These are phyloP conservation scores for Drosophila putrida DNA, from an alignment of 2,888 invertebrate genomes.

Conservation along the genomic window DNA sequence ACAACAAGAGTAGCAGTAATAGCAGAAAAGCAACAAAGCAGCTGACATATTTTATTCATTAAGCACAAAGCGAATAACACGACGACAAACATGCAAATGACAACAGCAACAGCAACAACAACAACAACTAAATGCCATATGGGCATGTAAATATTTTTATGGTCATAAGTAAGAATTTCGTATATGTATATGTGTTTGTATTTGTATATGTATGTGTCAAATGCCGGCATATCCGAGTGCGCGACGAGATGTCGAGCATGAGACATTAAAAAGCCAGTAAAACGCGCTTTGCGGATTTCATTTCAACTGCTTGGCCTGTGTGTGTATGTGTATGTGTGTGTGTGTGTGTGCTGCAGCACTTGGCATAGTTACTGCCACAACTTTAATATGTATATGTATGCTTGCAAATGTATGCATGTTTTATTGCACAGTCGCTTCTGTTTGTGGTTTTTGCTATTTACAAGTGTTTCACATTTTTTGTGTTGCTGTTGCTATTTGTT, in stretches of 20 bases:
- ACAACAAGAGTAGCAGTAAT: conserved; percentile 27
- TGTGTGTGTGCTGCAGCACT: conserved; percentile 50
- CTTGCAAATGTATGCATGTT: conserved; percentile 76
- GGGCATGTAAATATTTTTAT: conserved; percentile 81
- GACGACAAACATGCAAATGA: conserved; percentile 75
- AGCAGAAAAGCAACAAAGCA: conserved; percentile 49
- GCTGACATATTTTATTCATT: conserved; percentile 82
- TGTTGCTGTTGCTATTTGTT: conserved; percentile 29
- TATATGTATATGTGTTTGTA: conserved; percentile 43
- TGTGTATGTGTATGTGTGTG: conserved; percentile 21
- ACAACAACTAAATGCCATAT: conserved; percentile 57
- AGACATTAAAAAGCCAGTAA: conserved; percentile 80
- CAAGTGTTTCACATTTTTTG: conserved; percentile 70
- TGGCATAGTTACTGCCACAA: conserved; percentile 66
- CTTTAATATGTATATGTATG: conserved; percentile 43
- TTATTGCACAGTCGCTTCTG: conserved; percentile 76
- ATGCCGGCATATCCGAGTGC: conserved; percentile 54
- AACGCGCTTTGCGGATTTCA: conserved; percentile 81
- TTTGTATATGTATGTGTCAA: conserved; percentile 33
- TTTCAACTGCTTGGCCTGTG: conserved; percentile 50
- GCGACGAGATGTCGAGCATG: conserved; percentile 57
- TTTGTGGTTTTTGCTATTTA: conserved; percentile 76
- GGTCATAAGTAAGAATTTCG: conserved; percentile 80
- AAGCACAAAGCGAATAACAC: conserved; percentile 70
- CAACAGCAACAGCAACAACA: conserved; percentile 53